Evolutionary conservation across 2,113 vertebrate species (phyloP), one percentile per base, ranked within the genome.

Genomic region (Chunga burmeisteri): DNA sequence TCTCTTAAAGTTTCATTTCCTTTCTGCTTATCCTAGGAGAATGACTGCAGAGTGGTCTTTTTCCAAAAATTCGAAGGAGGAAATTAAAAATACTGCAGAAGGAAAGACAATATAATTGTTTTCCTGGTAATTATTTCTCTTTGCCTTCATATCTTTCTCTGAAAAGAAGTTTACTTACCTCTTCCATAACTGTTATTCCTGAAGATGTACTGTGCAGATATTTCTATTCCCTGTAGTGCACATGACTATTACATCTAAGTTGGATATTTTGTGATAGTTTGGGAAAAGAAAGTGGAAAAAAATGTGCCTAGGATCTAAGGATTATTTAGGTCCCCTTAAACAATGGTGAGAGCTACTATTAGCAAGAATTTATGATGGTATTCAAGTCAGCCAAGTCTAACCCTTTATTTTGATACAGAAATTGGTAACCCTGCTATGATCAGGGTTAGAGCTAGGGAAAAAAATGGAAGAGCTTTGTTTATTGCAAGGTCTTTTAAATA

Each of bases 61-160:
- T 63, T 13, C 81, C 42, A 62, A 42, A 84, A 92, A 66, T 67
- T 78, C 70, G 46, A 25, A 49, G 18, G 50, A 92, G 59, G 59
- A 95, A 93, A 93, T 93, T 56, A 81, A 92, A 95, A 90, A 53
- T 13, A 42, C 8, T 50, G 82, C n/a, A 70, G 58, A 77, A 91
- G 26, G 67, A 88, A 96, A 92, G 49, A 55, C 82, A 92, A 40
- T 36, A 10, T 17, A 27, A 38, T 73, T 68, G 32, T 75, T 92
- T 88, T 88, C 46, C 36, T 81, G 34, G 42, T 9, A 10, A 61
- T 86, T 67, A 62, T 72, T 92, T 93, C 34, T 90, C 70, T 86
- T 73, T 88, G 75, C 36, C 18, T 90, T 88, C 21, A 0, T 49
- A 47, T 47, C 17, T 73, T 80, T 78, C 40, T 49, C 59, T 56